Percentiles rank a stretch among this genome's conserved stretches.
Evolutionary conservation across 2,888 invertebrate species (phyloP).

Genomic region (Leucania comma): DNA sequence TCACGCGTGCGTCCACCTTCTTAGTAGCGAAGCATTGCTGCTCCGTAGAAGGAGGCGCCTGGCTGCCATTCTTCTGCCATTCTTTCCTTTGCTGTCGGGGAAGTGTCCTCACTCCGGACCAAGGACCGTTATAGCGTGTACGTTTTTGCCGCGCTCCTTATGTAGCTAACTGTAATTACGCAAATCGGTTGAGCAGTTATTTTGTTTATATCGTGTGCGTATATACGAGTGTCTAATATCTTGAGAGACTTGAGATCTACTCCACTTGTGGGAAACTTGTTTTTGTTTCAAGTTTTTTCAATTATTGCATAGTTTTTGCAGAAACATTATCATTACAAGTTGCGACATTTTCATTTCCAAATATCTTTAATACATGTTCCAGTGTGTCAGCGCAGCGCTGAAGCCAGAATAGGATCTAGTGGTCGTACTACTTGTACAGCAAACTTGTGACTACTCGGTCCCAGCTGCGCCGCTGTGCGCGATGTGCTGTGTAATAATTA

Average conservation of each 20-base stretch:
- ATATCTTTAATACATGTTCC: no score
- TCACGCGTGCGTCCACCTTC: no score
- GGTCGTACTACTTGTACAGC: background rate
- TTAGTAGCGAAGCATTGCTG: no score
- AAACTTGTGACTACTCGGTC: no score
- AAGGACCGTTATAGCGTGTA: no score
- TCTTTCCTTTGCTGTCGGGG: no score
- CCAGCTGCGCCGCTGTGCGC: background rate
- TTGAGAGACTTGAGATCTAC: background rate
- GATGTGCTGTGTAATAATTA: background rate
- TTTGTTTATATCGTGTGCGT: background rate
- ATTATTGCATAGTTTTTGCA: no score
- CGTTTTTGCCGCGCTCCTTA: constrained; percentile 7
- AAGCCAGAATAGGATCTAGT: no score
- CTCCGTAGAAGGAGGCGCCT: no score
- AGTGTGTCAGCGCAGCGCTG: background rate
- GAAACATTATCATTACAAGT: background rate
- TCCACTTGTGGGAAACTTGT: background rate
- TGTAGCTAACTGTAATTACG: background rate
- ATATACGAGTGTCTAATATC: background rate
- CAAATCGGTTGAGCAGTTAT: background rate
- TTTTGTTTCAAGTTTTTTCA: background rate
- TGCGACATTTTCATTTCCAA: background rate
- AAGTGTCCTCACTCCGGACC: no score
- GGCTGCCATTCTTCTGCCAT: no score